Conservation (phyloP, 2,888 invertebrate genomes). For the Caenorhabditis afra region DNA sequence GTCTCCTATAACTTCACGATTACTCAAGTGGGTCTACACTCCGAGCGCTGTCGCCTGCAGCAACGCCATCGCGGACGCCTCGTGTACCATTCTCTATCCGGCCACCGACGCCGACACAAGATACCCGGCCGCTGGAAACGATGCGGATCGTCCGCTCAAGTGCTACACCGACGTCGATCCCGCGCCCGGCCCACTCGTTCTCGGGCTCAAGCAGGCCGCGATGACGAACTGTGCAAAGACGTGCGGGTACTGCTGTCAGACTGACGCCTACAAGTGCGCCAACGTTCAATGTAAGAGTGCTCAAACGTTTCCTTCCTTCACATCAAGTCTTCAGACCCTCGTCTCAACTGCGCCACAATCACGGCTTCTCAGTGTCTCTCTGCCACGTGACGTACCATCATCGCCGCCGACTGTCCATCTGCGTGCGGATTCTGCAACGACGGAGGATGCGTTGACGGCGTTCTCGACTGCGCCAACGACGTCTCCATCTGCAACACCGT, state of each 20-base stretch:
- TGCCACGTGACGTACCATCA: constrained; percentile 50
- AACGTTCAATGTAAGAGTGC: constrained; percentile 39
- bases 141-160: constrained; percentile 17
- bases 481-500: constrained; percentile 43
- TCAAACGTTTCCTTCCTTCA: not conserved
- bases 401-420: constrained; percentile 57
- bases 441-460: constrained; percentile 65
- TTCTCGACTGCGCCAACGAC: constrained; percentile 60
- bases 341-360: constrained; percentile 50
- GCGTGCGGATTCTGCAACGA: constrained; percentile 59
- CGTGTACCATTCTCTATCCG: constrained; percentile 39
- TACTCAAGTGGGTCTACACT: no score
- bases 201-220: not conserved
- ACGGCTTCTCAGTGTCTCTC: constrained; percentile 48
- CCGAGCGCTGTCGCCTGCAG: constrained; percentile 27
- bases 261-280: constrained; percentile 45
- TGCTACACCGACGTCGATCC: constrained; percentile 36
- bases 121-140: constrained; percentile 29
- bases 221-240: constrained; percentile 42
- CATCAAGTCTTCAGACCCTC: constrained; percentile 27
- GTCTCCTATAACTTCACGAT: no score
- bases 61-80: constrained; percentile 33
- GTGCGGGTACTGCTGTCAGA: constrained; percentile 61
- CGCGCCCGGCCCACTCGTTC: constrained; percentile 9
- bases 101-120: constrained; percentile 12